These are phyloP conservation scores for Campylomormyrus tamandua DNA, from an alignment of 2,113 vertebrate genomes.

Conservation along the genomic window DNA sequence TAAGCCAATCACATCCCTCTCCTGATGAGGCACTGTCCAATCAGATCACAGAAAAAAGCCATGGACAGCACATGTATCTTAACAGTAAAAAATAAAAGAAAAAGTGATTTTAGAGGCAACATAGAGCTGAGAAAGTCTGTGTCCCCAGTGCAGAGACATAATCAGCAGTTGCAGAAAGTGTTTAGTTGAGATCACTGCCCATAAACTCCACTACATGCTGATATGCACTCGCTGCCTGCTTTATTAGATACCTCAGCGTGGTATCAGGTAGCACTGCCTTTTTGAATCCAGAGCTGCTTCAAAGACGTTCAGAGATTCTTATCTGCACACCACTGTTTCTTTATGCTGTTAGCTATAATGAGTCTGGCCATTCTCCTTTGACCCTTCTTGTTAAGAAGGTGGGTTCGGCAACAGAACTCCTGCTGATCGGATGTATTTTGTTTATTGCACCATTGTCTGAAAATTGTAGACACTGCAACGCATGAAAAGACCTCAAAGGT, in stretches of 20 bases:
- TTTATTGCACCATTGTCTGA: background rate
- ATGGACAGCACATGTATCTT: constrained; percentile 9
- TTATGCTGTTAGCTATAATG: background rate
- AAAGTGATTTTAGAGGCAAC: background rate
- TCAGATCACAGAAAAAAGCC: constrained; percentile 41
- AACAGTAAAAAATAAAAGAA: background rate
- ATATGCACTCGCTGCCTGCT: background rate
- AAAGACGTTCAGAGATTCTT: background rate
- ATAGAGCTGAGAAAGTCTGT: background rate
- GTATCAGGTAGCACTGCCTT: background rate
- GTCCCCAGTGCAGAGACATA: background rate
- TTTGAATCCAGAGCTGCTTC: background rate
- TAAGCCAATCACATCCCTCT: constrained; percentile 61
- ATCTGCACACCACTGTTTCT: background rate
- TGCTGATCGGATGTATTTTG: background rate
- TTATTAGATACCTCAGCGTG: background rate
- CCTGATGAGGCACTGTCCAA: constrained; percentile 62
- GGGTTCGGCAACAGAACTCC: background rate
- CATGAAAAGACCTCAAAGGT: background rate
- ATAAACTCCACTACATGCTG: background rate
- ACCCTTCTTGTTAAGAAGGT: background rate
- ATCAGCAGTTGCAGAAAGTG: background rate
- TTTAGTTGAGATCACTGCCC: background rate
- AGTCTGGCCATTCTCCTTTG: background rate
- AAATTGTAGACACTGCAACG: background rate